Evolutionary conservation across 1,140 invertebrate species (phyloP), one percentile per base, ranked within the genome.

Genomic region (Spodoptera frugiperda): DNA sequence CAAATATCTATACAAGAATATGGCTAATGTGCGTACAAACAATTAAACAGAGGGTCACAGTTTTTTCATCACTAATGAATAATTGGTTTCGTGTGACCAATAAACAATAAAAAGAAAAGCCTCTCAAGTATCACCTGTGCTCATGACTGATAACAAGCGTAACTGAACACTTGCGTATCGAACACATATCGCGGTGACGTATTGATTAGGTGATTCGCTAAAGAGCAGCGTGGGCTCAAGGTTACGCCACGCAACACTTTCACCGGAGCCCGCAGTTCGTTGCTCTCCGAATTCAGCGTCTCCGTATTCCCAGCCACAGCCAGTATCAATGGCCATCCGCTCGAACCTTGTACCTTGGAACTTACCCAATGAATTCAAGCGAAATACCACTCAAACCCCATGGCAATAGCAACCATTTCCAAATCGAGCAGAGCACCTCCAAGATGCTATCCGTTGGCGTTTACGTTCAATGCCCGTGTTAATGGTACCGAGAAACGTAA

Each of bases 401-500:
- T 71, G n/a, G 65, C 57, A 71, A 80, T 89, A 93, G 76, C 80
- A 81, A 73, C 25, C 25, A 86, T 65, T 84, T 85, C 78, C 79
- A 53, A 82, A 71, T 65, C 67, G 17, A 55, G 70, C 71, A 46
- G 73, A 71, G 73, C 71, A 21, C 61, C 55, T 65, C 48, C 39
- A 81, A 86, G 82, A 85, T 91, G 78, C 79, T 84, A 86, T 86
- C 85, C 87, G 82, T 87, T 86, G 84, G 87, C 84, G 89, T 92
- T 89, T 89, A 90, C 90, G 90, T 93, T 89, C 92, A 91, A 91
- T 88, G 92, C 87, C 89, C 90, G 87, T 89, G 90, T 87, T 93
- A 93, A 93, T 93, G 86, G 88, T 88, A 91, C 84, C 86, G 88
- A 91, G 92, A 91, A 92, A 93, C 92, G 85, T 92, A 92, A 90